phyloP scores from a whole-genome alignment of 1,140 invertebrate genomes.

The Drosophila hydei region DNA sequence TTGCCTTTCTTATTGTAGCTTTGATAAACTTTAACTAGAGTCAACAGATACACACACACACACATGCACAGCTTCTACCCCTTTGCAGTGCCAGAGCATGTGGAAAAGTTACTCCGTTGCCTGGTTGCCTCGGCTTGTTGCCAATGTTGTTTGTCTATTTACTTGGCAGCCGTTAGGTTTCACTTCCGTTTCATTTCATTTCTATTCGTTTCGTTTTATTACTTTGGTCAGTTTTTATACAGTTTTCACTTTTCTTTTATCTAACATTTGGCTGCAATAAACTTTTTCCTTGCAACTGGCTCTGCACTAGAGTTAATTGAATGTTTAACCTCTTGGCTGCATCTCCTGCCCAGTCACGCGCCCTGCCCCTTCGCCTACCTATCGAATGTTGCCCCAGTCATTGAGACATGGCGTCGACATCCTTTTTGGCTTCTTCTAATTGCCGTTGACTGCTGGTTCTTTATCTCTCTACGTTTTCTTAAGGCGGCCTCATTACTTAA shows the following conservation, averaged over 20 bases:
- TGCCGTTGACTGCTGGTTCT: conserved; percentile 63
- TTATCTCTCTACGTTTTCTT: conserved; percentile 2
- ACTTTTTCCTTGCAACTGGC: conserved; percentile 3
- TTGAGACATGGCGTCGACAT: conserved; percentile 42
- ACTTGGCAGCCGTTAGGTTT: conserved; percentile 77
- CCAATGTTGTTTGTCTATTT: conserved; percentile 70
- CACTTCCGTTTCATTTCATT: conserved; percentile 78
- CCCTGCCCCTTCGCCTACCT: not conserved
- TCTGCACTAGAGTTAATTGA: conserved; percentile 69
- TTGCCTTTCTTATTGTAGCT: conserved; percentile 41
- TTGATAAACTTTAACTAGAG: conserved; percentile 78
- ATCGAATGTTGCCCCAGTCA: conserved; percentile 21
- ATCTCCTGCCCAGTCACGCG: conserved; percentile 27
- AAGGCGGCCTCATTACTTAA: conserved; percentile 68
- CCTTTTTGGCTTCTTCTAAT: conserved; percentile 62
- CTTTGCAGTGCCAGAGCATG: conserved; percentile 49
- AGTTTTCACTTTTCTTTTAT: conserved; percentile 48
- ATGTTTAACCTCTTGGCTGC: conserved; percentile 69
- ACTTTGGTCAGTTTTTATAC: conserved; percentile 74
- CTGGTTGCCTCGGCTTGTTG: conserved; percentile 37
- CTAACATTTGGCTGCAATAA: not conserved
- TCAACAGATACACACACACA: conserved; percentile 53
- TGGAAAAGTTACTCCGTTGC: conserved; percentile 66
- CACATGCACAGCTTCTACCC: conserved; percentile 16
- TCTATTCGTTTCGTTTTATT: conserved; percentile 76